Evolutionary conservation across 2,797 vertebrate species (phyloP), one percentile per base, ranked within the genome.

Genomic region (Tenualosa thibaudeaui): DNA sequence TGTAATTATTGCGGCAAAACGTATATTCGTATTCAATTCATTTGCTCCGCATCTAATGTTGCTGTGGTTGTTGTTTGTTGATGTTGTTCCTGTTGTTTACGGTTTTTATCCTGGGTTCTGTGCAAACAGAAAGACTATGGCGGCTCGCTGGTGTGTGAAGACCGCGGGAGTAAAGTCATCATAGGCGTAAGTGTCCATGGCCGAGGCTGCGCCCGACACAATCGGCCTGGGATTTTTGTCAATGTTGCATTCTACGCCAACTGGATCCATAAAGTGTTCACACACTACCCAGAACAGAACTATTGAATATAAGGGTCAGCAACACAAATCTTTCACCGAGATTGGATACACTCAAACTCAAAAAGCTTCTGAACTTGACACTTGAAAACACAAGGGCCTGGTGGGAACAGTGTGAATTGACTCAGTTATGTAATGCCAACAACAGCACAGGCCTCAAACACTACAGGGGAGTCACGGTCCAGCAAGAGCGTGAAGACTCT

Each of bases 181-280:
- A 94, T 97, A 65, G 98, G 98, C 15, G 97, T 99, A 65, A 99
- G 98, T 60, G 95, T 99, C 87, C 98, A 97, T 26, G 97, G 98
- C 81, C 94, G 98, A 40, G 97, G 98, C 88, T 99, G 98, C 12
- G 98, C 97, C 49, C 94, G 97, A 68, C 95, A 95, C 90, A 98
- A 97, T 89, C 97, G 98, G 62, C 98, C 98, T 0, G 96, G 96
- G 50, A 96, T 99, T 91, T 99, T 99, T 90, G 95, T 99, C 86
- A 96, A 97, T n/a, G 97, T 99, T 83, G 97, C 98, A 0, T 98
- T 96, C 91, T 99, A 99, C 90, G 94, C 97, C 3, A 95, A 96
- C 87, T 99, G 98, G 98, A 98, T 99, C 94, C 96, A 98, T 91
- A 99, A 99, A 93, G 97, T 99, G 84, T 95, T 93, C 92, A 94